phyloP scores from a whole-genome alignment of 1,140 invertebrate genomes.

The Drosophila sproati region DNA sequence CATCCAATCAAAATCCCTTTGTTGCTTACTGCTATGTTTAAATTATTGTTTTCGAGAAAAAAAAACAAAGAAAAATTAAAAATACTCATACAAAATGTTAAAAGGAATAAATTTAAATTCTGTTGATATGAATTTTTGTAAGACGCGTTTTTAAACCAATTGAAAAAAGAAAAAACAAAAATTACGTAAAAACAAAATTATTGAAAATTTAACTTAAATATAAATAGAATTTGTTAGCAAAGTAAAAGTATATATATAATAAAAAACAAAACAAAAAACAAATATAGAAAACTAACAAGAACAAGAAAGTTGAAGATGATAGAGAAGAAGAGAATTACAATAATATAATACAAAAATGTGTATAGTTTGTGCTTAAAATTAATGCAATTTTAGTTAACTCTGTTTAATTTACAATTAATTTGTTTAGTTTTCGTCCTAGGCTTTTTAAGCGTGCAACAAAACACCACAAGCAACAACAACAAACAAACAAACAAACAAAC shows the following conservation, averaged over 20 bases:
- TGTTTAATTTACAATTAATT: constrained; percentile 77
- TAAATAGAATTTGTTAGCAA: constrained; percentile 82
- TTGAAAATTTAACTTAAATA: constrained; percentile 78
- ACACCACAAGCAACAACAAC: constrained; percentile 47
- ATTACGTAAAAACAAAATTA: constrained; percentile 56
- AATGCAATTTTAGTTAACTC: constrained; percentile 83
- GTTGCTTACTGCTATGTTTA: constrained; percentile 79
- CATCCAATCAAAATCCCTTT: constrained; percentile 37
- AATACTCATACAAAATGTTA: constrained; percentile 59
- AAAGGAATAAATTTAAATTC: constrained; percentile 61
- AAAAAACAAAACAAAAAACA: constrained; percentile 26
- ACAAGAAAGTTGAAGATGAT: neutral
- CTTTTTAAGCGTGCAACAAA: constrained; percentile 32
- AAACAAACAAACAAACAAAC: constrained; percentile 14
- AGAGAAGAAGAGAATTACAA: neutral
- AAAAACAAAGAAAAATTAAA: constrained; percentile 22
- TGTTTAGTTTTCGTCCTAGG: constrained; percentile 67
- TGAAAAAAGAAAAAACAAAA: constrained; percentile 46
- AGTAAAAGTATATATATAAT: constrained; percentile 66
- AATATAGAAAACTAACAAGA: constrained; percentile 52
- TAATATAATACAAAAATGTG: constrained; percentile 56
- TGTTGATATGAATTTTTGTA: constrained; percentile 81
- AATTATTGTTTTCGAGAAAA: constrained; percentile 58
- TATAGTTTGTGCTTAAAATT: constrained; percentile 77
- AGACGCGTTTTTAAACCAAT: constrained; percentile 71